These are phyloP conservation scores for Megaptera novaeangliae DNA, from an alignment of 2,113 vertebrate genomes.

Conservation along the genomic window DNA sequence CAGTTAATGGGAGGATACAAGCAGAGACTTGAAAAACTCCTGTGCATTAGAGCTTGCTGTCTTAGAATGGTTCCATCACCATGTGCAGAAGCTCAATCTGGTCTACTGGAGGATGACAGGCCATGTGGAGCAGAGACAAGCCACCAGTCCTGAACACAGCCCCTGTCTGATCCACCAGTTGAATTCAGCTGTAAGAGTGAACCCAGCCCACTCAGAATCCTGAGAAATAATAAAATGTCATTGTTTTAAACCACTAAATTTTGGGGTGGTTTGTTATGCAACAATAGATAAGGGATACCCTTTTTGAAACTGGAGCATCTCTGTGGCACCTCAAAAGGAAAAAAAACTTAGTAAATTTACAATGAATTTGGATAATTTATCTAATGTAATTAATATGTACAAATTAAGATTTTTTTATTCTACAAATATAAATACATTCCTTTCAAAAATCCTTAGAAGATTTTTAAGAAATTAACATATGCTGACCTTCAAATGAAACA, in stretches of 20 bases:
- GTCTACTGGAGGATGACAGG: not conserved
- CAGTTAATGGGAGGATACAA: not conserved
- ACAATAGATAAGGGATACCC: not conserved
- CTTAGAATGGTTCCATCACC: not conserved
- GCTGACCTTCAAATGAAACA: not conserved
- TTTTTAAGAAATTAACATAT: not conserved
- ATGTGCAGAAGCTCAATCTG: not conserved
- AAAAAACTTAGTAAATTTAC: not conserved
- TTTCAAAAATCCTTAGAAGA: not conserved
- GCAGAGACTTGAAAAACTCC: not conserved
- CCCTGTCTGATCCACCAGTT: not conserved
- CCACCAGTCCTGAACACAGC: not conserved
- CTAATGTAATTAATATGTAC: not conserved
- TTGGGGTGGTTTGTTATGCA: not conserved
- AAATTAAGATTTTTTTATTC: not conserved
- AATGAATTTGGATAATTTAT: not conserved
- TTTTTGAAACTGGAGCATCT: not conserved
- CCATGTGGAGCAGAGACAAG: not conserved
- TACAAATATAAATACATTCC: not conserved
- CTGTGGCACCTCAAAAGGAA: not conserved
- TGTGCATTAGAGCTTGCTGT: not conserved
- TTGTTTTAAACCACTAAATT: not conserved
- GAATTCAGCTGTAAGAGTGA: not conserved
- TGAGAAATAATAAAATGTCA: not conserved
- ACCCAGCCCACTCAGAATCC: not conserved